Base-by-base conservation (phyloP, 2,797 vertebrate genomes). In the Tenualosa thibaudeaui region DNA sequence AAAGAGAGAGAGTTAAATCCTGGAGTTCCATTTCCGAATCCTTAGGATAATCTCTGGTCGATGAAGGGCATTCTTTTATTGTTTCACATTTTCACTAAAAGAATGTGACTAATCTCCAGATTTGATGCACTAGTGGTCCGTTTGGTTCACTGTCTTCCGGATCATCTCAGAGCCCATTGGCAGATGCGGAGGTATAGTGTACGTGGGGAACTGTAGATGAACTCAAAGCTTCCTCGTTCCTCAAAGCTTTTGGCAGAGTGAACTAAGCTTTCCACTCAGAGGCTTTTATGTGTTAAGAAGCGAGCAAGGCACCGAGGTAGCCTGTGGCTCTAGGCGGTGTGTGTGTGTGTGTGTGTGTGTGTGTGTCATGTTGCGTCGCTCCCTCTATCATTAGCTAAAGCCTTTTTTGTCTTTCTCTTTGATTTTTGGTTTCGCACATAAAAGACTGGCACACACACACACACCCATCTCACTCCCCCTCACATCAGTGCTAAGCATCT, bases 341-440 rank as follows among this genome's bases (percentile, higher is more conserved):
- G 54, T 56, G 19, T 22, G 19, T 68, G 50, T 51, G 50, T 51
- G 50, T 51, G 50, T 12, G 50, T 51, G 13, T 53, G 51, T 10
- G 54, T 3, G 54, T 19, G 54, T 56, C 88, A 88, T 86, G 84
- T 82, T 88, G 81, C 9, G 82, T 87, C 87, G 89, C 82, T 85
- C 54, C 83, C 88, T 89, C 90, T 90, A 89, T 94, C 86, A 93
- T 94, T 93, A 93, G 84, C 89, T 87, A 15, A 86, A 90, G 83
- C 84, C 89, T 90, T 89, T 90, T 86, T 87, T 87, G 81, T 89
- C 82, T 86, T n/a, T 85, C 82, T 65, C 89, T 94, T 92, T 91
- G 88, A 92, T 92, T 93, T 91, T 87, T 78, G 86, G 87, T 86
- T 87, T 85, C 13, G 5, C 82, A 31, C 86, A 87, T 90, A 92